Percentiles rank a stretch among this genome's conserved stretches.
Conservation (phyloP, 2,888 invertebrate genomes). For the Eristalis arbustorum region DNA sequence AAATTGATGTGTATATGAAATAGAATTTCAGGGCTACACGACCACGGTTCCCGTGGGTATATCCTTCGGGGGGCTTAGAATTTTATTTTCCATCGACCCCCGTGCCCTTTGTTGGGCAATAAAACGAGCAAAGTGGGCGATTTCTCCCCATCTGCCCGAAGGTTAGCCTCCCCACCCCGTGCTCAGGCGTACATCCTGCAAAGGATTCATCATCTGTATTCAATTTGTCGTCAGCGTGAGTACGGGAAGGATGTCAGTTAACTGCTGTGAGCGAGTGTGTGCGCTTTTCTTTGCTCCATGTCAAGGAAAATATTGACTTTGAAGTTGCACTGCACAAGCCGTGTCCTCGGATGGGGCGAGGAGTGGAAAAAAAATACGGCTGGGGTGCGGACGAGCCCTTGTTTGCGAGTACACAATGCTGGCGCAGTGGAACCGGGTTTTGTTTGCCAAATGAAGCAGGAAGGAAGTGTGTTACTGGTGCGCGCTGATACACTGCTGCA, state of each 20-base stretch:
- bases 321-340: conserved; percentile 43
- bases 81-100: conserved; percentile 15
- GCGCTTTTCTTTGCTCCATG: conserved; percentile 15
- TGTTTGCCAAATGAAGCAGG: conserved; percentile 54
- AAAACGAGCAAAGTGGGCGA: conserved; percentile 17
- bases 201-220: conserved; percentile 48
- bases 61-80: not conserved
- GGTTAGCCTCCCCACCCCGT: not conserved
- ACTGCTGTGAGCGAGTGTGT: not conserved
- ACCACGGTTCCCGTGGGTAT: not conserved
- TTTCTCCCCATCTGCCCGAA: conserved; percentile 18
- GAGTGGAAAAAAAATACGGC: not conserved
- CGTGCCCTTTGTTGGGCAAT: conserved; percentile 30
- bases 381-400: not conserved
- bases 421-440: conserved; percentile 60
- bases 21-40: not conserved
- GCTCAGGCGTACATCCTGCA: not conserved
- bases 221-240: conserved; percentile 28
- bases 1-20: conserved; percentile 2
- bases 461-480: conserved; percentile 51
- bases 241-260: conserved; percentile 20
- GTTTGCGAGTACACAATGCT: conserved; percentile 43
- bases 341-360: not conserved
- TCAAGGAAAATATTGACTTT: conserved; percentile 66
- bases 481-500: conserved; percentile 28